These are phyloP conservation scores for Actias luna DNA, from an alignment of 2,888 invertebrate species.

Conservation along the genomic window DNA sequence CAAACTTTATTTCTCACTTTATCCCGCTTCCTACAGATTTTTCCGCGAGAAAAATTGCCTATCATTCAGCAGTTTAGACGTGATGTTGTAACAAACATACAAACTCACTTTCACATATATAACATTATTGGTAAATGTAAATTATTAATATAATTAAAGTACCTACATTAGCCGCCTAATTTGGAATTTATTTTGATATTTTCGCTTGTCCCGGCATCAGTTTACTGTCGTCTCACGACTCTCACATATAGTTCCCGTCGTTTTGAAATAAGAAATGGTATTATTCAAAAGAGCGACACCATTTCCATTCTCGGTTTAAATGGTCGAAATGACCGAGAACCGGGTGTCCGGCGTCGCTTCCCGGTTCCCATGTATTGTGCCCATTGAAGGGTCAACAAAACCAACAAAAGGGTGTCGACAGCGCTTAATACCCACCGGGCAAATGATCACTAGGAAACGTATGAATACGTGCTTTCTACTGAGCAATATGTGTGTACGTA, in stretches of 20 bases:
- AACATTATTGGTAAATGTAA: background rate
- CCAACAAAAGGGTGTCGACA: conserved; percentile 78
- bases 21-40: too few relatives aligned
- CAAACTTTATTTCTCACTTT: too few relatives aligned
- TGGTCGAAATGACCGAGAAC: conserved; percentile 52
- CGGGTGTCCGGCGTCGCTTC: conserved; percentile 53
- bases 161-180: background rate
- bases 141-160: background rate
- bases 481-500: conserved; percentile 44
- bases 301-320: conserved; percentile 51
- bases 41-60: too few relatives aligned
- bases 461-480: conserved; percentile 76
- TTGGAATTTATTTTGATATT: background rate
- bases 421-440: conserved; percentile 69
- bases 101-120: too few relatives aligned
- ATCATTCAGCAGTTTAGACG: too few relatives aligned
- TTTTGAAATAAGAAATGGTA: background rate
- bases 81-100: too few relatives aligned
- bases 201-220: background rate
- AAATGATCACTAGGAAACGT: conserved; percentile 78
- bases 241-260: too few relatives aligned
- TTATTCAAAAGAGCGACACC: conserved; percentile 13
- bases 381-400: conserved; percentile 71
- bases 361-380: conserved; percentile 76
- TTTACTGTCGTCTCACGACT: background rate